Percentiles rank a stretch among this genome's conserved stretches.
phyloP scores from a whole-genome alignment of 2,797 vertebrate species.

The Protonibea diacanthus region DNA sequence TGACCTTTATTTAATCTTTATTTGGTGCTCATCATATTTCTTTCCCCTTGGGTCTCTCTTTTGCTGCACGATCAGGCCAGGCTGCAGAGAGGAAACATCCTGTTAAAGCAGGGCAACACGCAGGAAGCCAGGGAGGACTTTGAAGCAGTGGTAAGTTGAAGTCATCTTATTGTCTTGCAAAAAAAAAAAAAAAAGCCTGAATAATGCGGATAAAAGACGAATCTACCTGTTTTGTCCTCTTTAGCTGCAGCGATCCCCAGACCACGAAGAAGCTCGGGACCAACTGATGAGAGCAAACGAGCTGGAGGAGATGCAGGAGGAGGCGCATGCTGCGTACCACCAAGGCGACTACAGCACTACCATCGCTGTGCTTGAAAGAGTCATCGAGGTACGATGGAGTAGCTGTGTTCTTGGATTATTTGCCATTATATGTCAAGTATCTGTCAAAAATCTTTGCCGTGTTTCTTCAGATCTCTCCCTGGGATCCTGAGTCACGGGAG shows the following conservation, averaged over 20 bases:
- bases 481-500: slow-evolving; percentile 88
- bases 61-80: slow-evolving; percentile 80
- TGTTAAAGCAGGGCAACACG: slow-evolving; percentile 88
- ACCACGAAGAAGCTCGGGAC: slow-evolving; percentile 83
- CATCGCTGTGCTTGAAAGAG: slow-evolving; percentile 82
- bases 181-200: not conserved
- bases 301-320: slow-evolving; percentile 84
- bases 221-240: not conserved
- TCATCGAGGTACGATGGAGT: slow-evolving; percentile 82
- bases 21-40: not conserved
- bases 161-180: not conserved
- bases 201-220: not conserved
- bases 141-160: slow-evolving; percentile 83
- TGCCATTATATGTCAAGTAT: not conserved
- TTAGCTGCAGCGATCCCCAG: slow-evolving; percentile 84
- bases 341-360: slow-evolving; percentile 82
- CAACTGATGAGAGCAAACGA: slow-evolving; percentile 82
- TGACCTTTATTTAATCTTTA: not conserved
- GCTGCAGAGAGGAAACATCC: slow-evolving; percentile 89
- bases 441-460: no score
- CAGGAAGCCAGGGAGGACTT: slow-evolving; percentile 88
- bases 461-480: slow-evolving; percentile 84
- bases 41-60: not conserved
- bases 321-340: slow-evolving; percentile 80
- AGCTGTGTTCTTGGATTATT: no score